Base-by-base conservation (phyloP, 2,113 vertebrate species). In the Thalassoma bifasciatum region DNA sequence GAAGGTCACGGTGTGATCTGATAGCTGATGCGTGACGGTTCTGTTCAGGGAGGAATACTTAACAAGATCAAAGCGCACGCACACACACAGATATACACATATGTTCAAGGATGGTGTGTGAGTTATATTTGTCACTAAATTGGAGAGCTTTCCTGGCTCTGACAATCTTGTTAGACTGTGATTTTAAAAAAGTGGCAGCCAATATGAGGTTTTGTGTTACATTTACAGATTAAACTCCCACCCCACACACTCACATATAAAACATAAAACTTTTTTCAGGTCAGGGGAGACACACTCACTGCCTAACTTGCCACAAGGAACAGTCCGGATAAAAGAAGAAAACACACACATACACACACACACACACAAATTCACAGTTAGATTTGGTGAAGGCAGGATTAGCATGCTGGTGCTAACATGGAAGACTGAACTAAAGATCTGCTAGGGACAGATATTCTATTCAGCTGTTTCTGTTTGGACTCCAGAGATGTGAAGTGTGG, bases 1-100 rank as follows among this genome's bases (percentile, higher is more conserved):
- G 91, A 93, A 91, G 90, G 90, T 92, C 88, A 92, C 26, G 52
- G 74, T 70, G 66, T 75, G 81, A 83, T 88, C 77, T 85, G 84
- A 77, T 42, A 58, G 65, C 59, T 78, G 65, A 84, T 75, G 83
- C 78, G 42, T 88, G 79, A 86, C 79, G 65, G 23, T 6, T 42
- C 61, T 63, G 75, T 76, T 82, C 67, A 85, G 82, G 67, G 77
- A 79, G 60, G 81, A 86, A 84, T 82, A 72, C 62, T 44, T 68
- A 87, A 85, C 71, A 60, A 85, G 85, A 88, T 77, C 67, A 67
- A 83, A 77, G 67, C 64, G 44, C 24, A 36, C 56, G 59, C 67
- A 68, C 70, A 66, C 75, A 61, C 51, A 61, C 68, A 58, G 24
- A 69, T 14, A 56, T 57, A 53, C 14, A 36, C 38, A 37, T 50